Evolutionary conservation across 1,140 invertebrate species (phyloP).

Genomic region (Calliopsis andreniformis): DNA sequence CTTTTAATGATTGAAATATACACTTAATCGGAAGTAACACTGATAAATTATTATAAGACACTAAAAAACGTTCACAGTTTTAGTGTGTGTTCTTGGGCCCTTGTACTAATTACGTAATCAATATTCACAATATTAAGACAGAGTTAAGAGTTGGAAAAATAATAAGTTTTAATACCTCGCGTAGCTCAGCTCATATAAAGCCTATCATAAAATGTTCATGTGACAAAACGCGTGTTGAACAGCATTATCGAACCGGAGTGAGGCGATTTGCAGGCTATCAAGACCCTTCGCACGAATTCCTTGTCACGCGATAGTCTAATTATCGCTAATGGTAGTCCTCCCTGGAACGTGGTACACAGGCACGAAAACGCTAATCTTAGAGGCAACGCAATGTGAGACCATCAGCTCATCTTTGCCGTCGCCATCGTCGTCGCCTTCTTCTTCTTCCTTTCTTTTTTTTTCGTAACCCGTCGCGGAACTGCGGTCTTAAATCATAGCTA

Average conservation of each 20-base stretch:
- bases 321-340: slow-evolving; percentile 31
- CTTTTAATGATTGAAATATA: too few relatives aligned
- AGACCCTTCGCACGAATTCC: slow-evolving; percentile 11
- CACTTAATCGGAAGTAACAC: too few relatives aligned
- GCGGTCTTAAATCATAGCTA: slow-evolving; percentile 74
- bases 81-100: too few relatives aligned
- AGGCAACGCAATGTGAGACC: slow-evolving; percentile 17
- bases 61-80: too few relatives aligned
- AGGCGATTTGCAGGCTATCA: slow-evolving; percentile 1
- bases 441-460: slow-evolving; percentile 14
- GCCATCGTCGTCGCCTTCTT: slow-evolving; percentile 14
- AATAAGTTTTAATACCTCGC: too few relatives aligned
- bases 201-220: neutral
- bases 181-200: too few relatives aligned
- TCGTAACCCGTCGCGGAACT: slow-evolving; percentile 52
- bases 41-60: too few relatives aligned
- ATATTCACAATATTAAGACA: too few relatives aligned
- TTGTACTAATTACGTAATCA: too few relatives aligned
- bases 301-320: slow-evolving; percentile 61
- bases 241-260: neutral
- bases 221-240: slow-evolving; percentile 4
- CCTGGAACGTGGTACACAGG: slow-evolving; percentile 8
- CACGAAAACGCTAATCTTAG: slow-evolving; percentile 39
- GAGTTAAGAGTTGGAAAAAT: too few relatives aligned
- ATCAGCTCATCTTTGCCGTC: slow-evolving; percentile 15